Conservation (phyloP, 2,888 invertebrate species). For the Eupithecia dodoneata region DNA sequence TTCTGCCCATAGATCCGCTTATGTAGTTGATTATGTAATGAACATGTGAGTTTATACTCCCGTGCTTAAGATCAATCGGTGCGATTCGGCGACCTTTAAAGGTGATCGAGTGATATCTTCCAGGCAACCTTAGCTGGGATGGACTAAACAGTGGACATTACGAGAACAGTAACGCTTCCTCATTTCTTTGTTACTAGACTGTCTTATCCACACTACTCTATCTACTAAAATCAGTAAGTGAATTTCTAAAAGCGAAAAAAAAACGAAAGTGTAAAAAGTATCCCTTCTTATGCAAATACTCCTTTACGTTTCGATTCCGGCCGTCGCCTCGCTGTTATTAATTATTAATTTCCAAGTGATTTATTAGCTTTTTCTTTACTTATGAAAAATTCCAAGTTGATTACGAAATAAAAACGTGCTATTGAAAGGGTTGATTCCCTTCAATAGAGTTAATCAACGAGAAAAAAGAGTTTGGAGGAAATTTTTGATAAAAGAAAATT, state of each 20-base stretch:
- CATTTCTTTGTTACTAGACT: not conserved
- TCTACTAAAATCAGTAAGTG: constrained; percentile 61
- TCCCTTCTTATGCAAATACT: constrained; percentile 79
- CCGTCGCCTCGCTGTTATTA: constrained; percentile 71
- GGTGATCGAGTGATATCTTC: not conserved
- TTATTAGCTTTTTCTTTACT: constrained; percentile 70
- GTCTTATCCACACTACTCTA: constrained; percentile 53
- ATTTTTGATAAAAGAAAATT: constrained; percentile 35
- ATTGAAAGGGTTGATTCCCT: constrained; percentile 69
- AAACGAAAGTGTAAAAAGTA: constrained; percentile 59
- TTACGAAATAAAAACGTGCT: constrained; percentile 67
- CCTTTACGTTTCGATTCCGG: constrained; percentile 71
- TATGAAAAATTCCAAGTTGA: constrained; percentile 75
- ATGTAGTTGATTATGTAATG: too few relatives aligned
- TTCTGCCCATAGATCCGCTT: too few relatives aligned
- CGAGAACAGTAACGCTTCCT: not conserved
- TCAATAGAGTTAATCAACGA: constrained; percentile 74
- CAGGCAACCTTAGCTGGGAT: not conserved
- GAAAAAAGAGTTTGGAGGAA: constrained; percentile 48
- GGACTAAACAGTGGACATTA: not conserved
- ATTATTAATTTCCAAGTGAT: constrained; percentile 82
- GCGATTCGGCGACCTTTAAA: too few relatives aligned
- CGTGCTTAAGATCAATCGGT: too few relatives aligned
- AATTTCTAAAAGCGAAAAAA: constrained; percentile 52
- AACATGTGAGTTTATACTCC: too few relatives aligned